Base-by-base conservation (phyloP, 2,113 vertebrate genomes). In the Macroglossus sobrinus region DNA sequence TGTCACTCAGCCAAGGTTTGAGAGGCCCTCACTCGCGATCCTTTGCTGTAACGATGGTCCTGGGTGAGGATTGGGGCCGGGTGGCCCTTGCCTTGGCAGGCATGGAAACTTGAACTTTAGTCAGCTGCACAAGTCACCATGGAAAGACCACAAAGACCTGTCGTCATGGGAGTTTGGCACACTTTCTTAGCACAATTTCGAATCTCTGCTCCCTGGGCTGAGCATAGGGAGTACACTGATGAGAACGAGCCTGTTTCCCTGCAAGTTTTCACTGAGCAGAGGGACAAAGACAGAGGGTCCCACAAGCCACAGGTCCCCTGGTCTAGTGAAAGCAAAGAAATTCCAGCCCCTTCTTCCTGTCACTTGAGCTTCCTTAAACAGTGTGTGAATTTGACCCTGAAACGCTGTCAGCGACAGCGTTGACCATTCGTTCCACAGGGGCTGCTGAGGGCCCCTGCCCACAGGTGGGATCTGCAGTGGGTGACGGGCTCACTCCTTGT, bases 271-370 rank as follows among this genome's bases (percentile, higher is more conserved):
- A 5, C 8, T 3, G n/a, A 5, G 33, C 64, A 21, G 76, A 26
- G 26, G 33, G 12, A 5, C 57, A n/a, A 15, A 43, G 18, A 50
- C 30, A 6, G 19, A 7, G 50, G 87, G 8, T 14, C 61, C 89
- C 26, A 12, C 7, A 12, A 0, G 9, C 12, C 3, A 0, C 3
- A 0, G 0, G 0, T n/a, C 9, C n/a, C 26, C 45, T 13, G 33
- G 28, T 26, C 38, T 19, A 14, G 66, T 33, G 30, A 40, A 24
- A 40, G 11, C 24, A 3, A 12, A 24, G 33, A 59, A 43, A 24
- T 3, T 21, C 87, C 18, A 3, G 50, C 12, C 7, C n/a, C 7
- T 43, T 12, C 16, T 38, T 4, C 71, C 43, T 53, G 40, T 45
- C 28, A 0, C 0, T 5, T 2, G 10, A 3, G 57, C 47, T 24